These are phyloP conservation scores for Amphipoea oculea DNA, from an alignment of 2,888 invertebrate genomes.

Conservation along the genomic window DNA sequence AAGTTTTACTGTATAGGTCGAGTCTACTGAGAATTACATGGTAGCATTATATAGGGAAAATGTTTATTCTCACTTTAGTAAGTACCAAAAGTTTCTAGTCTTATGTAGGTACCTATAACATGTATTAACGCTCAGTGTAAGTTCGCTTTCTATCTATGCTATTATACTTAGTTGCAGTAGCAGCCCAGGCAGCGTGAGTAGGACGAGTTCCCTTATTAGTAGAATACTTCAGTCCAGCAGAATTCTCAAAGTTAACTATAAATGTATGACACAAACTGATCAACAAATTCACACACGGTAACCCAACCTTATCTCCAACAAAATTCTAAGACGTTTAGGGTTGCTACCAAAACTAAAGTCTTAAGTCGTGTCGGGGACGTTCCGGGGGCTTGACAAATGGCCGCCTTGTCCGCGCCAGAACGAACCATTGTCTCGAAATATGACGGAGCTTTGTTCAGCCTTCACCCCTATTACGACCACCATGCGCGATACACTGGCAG, in stretches of 20 bases:
- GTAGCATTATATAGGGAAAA: background rate
- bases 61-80: background rate
- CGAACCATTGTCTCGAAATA: conserved; percentile 72
- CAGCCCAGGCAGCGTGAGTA: background rate
- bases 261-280: background rate
- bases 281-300: conserved; percentile 13
- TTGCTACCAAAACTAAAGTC: conserved; percentile 49
- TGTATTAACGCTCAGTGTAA: background rate
- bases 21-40: background rate
- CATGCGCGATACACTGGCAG: conserved; percentile 48
- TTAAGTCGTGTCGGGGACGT: conserved; percentile 51
- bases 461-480: conserved; percentile 52
- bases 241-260: background rate
- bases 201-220: background rate
- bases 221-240: background rate
- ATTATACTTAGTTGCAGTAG: background rate
- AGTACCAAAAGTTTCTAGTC: background rate
- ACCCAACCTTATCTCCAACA: conserved; percentile 22
- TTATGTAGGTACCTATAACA: background rate
- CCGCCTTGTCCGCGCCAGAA: conserved; percentile 64
- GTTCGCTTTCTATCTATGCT: background rate
- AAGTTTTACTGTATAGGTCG: background rate
- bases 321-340: conserved; percentile 58
- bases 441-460: conserved; percentile 69
- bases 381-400: conserved; percentile 69